Evolutionary conservation across 2,888 invertebrate species (phyloP).

Genomic region (Trachelus iudaicus): DNA sequence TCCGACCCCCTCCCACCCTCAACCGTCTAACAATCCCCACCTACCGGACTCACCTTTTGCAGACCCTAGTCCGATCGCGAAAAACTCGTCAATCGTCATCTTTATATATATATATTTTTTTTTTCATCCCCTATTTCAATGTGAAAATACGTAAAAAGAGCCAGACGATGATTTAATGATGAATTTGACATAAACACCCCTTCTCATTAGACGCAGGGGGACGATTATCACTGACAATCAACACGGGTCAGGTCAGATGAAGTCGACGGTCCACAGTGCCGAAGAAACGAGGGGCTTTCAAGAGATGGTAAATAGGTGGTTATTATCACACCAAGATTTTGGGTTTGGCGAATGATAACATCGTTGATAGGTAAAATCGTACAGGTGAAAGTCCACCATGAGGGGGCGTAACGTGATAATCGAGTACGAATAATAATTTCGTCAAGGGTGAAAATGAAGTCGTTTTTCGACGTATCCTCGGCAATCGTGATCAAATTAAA

Average conservation of each 20-base stretch:
- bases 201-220: not conserved
- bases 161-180: not conserved
- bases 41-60: not conserved
- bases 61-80: not conserved
- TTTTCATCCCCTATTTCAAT: not conserved
- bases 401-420: not conserved
- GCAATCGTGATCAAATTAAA: not conserved
- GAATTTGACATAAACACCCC: not conserved
- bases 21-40: not conserved
- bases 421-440: not conserved
- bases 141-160: not conserved
- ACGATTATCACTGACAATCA: not conserved
- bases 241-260: not conserved
- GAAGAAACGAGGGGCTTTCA: too few species aligned
- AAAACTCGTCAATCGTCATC: not conserved
- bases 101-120: not conserved
- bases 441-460: not conserved
- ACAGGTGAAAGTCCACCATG: not conserved
- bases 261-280: not conserved
- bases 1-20: constrained; percentile 1
- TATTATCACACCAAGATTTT: not conserved
- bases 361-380: not conserved
- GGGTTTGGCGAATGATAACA: not conserved
- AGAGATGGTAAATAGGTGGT: not conserved
- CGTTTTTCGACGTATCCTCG: not conserved